Evolutionary conservation across 1,140 invertebrate genomes (phyloP), one percentile per base, ranked within the genome.

Genomic region (Hirudo medicinalis): DNA sequence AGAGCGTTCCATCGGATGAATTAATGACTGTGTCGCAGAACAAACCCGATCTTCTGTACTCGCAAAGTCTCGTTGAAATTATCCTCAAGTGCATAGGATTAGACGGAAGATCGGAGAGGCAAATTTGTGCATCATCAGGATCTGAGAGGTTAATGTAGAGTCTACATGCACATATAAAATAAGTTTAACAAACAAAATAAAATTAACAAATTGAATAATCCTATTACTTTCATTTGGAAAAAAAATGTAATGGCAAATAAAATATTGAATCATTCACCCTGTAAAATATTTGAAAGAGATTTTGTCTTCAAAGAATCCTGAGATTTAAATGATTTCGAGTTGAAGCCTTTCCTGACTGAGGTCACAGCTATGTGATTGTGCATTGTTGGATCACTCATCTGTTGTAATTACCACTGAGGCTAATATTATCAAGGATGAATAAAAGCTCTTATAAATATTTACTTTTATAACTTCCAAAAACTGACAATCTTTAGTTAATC

Each of bases 401-500:
- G 19, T 25, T 22, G 20, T 19, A 25, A 63, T 63, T 25, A 11
- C 29, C 29, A 63, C 57, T 20, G 1, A 63, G 1, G 22, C 19
- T 25, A 25, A 63, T 63, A 25, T 63, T n/a, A 25, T 63, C 29
- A 22, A 63, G 6, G 19, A 25, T 15, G 29, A 63, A 63, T 22
- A 63, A 11, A n/a, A 15, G 1, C 22, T 63, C 11, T 63, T 63
- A n/a, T 63, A 1, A 63, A 22, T 15, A 13, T 19, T 63, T 32
- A 63, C 57, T 32, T 63, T 63, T 25, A 63, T 63, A 25, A 63
- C 29, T 63, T 63, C 22, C 57, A 63, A 32, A 22, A 8, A 25
- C 57, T 63, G 57, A 63, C 57, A 63, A 63, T 63, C 57, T 22
- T 63, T 63, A 63, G 57, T 63, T 20, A 63, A 63, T 22, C 57